Base-by-base conservation (phyloP, 2,797 vertebrate species). In the Paguma larvata region DNA sequence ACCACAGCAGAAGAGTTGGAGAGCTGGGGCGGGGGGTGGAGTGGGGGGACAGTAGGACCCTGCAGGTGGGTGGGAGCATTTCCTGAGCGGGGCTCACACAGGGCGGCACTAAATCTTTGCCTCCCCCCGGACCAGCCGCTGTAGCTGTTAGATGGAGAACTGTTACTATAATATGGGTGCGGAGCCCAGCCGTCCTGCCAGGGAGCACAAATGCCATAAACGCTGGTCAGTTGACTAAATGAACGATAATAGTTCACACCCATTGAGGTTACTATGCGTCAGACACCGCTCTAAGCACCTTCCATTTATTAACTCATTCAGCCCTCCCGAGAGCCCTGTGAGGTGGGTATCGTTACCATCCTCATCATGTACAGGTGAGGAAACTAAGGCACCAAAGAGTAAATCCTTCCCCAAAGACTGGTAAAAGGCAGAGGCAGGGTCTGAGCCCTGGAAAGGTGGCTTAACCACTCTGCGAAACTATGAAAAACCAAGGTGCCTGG, bases 21-120 rank as follows among this genome's bases (percentile, higher is more conserved):
- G 48, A 34, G 6, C 51, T 1, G 1, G 5, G 4, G 46, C 0
- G 1, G 25, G 27, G 62, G 1, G 59, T 25, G 62, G 23, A 8
- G 21, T 1, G 53, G 53, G 53, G 1, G 23, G 59, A 30, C 63
- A 32, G 25, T 16, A 10, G 46, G 53, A 32, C 21, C 38, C 3
- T 16, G 56, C 27, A 9, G 32, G 16, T 2, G 4, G 48, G 48
- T 4, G 15, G 27, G 19, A 19, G 44, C 27, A 11, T n/a, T 46
- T 85, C 51, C 38, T 1, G n/a, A 6, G 32, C 5, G n/a, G 10
- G 46, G 4, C 27, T 67, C 51, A 2, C 12, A 25, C 16, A 6
- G 16, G 15, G 4, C 1, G 23, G 32, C 11, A 23, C 30, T 2
- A n/a, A 67, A 8, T 41, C 34, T 53, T n/a, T 67, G 9, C 53